Evolutionary conservation across 1,140 invertebrate species (phyloP), one percentile per base, ranked within the genome.

Genomic region (Batillaria attramentaria): DNA sequence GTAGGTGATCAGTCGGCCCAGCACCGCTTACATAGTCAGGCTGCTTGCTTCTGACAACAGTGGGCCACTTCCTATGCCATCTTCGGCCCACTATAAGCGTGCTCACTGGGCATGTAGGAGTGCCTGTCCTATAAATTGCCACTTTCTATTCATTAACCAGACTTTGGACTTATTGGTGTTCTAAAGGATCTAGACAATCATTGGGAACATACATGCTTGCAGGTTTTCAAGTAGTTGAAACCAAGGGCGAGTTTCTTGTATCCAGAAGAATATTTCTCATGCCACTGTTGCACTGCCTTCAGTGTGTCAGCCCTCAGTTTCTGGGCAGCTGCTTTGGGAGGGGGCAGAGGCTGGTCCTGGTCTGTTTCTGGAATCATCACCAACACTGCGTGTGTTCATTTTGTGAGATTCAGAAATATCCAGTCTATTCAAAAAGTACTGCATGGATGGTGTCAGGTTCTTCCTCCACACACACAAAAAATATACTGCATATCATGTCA

Each of bases 181-280:
- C n/a, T n/a, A n/a, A n/a, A n/a, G n/a, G n/a, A n/a, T n/a, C n/a
- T n/a, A n/a, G n/a, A n/a, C n/a, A n/a, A n/a, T n/a, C n/a, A n/a
- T n/a, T n/a, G n/a, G n/a, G n/a, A 18, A 79, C 57, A 81, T 84
- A 93, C 91, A 85, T 92, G 91, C 87, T 93, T 91, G 78, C 91
- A 92, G 33, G 90, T 89, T 80, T 91, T 91, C 0, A 93, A 85
- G 82, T 91, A 93, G 33, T 92, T 91, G 79, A 91, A 92, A 24
- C 89, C 92, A 46, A 93, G 82, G 31, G 84, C 82, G 5, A 94
- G 87, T 85, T 91, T 89, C 80, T 90, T 92, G 86, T 93, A 93
- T 24, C 87, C 89, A 5, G 84, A 74, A 28, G 91, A 91, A 91
- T 89, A 94, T 50, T 91, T 89, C 1, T 89, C 82, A 77, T 91